Conservation (phyloP, 2,113 vertebrate species). For the Gnathonemus longibarbis region DNA sequence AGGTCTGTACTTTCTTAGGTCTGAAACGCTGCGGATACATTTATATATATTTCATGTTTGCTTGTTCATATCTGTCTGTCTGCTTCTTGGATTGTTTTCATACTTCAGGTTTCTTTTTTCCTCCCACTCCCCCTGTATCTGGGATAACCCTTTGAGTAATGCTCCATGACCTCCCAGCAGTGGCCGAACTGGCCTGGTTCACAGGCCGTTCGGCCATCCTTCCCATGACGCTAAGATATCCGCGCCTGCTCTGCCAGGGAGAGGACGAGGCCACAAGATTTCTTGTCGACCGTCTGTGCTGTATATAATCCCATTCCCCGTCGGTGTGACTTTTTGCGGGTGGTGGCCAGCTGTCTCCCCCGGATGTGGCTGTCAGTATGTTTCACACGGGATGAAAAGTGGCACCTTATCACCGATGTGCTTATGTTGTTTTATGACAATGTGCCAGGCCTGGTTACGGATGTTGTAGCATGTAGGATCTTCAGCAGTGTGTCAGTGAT, state of each 20-base stretch:
- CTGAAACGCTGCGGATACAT: neutral
- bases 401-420: neutral
- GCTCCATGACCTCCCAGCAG: neutral
- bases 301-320: neutral
- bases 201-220: neutral
- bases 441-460: neutral
- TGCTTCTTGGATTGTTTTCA: neutral
- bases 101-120: neutral
- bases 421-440: neutral
- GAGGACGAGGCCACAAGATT: neutral
- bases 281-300: neutral
- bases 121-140: neutral
- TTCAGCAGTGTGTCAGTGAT: neutral
- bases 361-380: neutral
- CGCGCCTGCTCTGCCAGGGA: neutral
- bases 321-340: neutral
- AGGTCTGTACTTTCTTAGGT: neutral
- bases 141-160: neutral
- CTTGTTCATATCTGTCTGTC: neutral
- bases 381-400: neutral
- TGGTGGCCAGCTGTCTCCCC: neutral
- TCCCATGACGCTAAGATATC: neutral
- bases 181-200: neutral
- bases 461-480: neutral
- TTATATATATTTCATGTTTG: neutral